These are phyloP conservation scores for Eupithecia insigniata DNA, from an alignment of 2,888 invertebrate genomes.

Conservation along the genomic window DNA sequence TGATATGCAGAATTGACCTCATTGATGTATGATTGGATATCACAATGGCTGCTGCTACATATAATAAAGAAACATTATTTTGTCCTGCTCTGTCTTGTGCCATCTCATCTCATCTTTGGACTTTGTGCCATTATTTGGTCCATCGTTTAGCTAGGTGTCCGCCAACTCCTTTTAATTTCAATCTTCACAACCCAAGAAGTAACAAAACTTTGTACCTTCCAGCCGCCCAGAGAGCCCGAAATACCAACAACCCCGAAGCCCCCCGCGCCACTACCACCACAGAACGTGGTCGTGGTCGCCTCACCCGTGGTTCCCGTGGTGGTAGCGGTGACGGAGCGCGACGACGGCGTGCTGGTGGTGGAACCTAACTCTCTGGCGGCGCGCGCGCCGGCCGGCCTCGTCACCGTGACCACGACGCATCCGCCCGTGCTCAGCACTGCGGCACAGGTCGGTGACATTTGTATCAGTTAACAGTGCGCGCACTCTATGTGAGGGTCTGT, in stretches of 20 bases:
- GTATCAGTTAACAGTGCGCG: no score
- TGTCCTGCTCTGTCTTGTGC: no score
- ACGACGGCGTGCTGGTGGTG: conserved; percentile 56
- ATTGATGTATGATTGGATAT: no score
- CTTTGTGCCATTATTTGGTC: no score
- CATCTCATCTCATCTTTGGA: no score
- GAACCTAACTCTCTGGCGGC: conserved; percentile 88
- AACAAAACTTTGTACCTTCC: neutral
- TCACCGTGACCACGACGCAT: conserved; percentile 93
- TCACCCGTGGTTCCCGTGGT: conserved; percentile 52
- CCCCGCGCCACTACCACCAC: conserved; percentile 42
- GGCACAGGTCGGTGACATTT: conserved; percentile 60
- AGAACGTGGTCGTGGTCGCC: conserved; percentile 36
- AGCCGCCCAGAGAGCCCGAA: neutral
- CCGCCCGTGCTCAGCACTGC: conserved; percentile 90
- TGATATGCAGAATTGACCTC: no score
- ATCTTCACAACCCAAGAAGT: neutral
- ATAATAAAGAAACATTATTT: no score
- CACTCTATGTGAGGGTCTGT: no score
- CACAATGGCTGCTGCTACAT: no score
- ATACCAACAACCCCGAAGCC: conserved; percentile 23
- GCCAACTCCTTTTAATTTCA: no score
- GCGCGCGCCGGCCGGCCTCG: conserved; percentile 88
- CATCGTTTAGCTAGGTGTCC: no score
- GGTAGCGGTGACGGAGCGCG: conserved; percentile 51